A percentile compares a stretch with the other conserved stretches of the same genome.
Evolutionary conservation across 2,113 vertebrate genomes (phyloP).

Genomic region (Melanerpes aurifrons): DNA sequence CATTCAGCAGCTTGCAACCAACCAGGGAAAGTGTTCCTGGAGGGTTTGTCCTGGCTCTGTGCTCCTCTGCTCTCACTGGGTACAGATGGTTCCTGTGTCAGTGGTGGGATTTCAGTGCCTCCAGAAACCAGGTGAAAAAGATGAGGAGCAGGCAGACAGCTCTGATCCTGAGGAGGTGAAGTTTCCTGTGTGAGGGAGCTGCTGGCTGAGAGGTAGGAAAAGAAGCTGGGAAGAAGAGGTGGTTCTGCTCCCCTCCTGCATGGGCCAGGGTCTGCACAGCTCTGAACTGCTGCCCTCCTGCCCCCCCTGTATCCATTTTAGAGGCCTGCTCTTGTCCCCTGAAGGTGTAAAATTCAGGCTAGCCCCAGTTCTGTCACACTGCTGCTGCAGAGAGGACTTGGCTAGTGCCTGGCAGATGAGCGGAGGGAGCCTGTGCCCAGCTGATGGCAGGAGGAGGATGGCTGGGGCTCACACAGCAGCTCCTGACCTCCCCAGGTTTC

Average conservation of each 20-base stretch:
- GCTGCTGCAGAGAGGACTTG: not conserved
- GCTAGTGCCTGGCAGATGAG: accelerated
- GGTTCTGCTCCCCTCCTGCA: accelerated
- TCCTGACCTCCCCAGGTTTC: not conserved
- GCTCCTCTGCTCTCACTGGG: not conserved
- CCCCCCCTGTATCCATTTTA: accelerated
- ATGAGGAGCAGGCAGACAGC: not conserved
- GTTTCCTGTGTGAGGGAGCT: not conserved
- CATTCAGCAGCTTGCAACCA: not conserved
- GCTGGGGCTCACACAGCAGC: accelerated
- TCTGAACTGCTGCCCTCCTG: not conserved
- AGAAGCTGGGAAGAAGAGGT: not conserved
- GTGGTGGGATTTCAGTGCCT: not conserved
- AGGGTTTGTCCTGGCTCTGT: not conserved
- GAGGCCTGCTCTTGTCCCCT: not conserved
- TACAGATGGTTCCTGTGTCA: not conserved
- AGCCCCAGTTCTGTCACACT: not conserved
- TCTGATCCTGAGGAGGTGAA: not conserved
- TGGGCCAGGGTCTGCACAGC: accelerated
- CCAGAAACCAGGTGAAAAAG: not conserved
- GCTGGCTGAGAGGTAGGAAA: not conserved
- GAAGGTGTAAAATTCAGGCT: accelerated
- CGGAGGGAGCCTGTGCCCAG: accelerated
- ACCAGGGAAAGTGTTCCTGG: not conserved
- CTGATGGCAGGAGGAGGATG: not conserved